These are phyloP conservation scores for Oconnorella tubifera DNA, from an alignment of 2,888 invertebrate genomes.

Conservation along the genomic window DNA sequence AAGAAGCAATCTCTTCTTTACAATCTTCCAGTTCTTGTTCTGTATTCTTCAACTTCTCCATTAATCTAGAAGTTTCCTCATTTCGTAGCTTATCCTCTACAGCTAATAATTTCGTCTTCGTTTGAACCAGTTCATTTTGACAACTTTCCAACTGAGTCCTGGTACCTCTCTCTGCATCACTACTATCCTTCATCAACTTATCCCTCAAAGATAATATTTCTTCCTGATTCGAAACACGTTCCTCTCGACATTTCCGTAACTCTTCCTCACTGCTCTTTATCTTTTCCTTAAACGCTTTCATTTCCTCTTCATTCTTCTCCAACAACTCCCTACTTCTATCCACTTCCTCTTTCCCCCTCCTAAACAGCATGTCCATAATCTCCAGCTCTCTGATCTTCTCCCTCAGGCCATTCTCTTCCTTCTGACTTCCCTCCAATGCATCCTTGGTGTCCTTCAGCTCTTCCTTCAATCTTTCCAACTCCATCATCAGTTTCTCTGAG, in stretches of 20 bases:
- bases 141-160: neutral
- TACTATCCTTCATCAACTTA: neutral
- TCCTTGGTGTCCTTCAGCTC: neutral
- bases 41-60: neutral
- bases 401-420: neutral
- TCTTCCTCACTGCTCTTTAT: neutral
- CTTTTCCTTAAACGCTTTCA: neutral
- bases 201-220: too few relatives aligned
- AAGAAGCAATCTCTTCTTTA: neutral
- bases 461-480: neutral
- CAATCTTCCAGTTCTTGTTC: neutral
- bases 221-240: too few relatives aligned
- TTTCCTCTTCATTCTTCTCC: neutral
- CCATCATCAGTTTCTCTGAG: neutral
- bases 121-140: constrained; percentile 1
- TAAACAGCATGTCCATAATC: neutral
- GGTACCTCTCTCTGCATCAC: neutral
- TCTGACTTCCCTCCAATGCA: neutral
- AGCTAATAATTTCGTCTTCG: neutral
- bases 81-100: too few relatives aligned
- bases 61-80: neutral
- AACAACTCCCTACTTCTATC: neutral
- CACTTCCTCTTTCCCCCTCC: neutral
- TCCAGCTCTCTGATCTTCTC: neutral
- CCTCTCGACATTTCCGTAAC: too few relatives aligned